Evolutionary conservation across 2,888 invertebrate genomes (phyloP).

Genomic region (Caenorhabditis virilis): DNA sequence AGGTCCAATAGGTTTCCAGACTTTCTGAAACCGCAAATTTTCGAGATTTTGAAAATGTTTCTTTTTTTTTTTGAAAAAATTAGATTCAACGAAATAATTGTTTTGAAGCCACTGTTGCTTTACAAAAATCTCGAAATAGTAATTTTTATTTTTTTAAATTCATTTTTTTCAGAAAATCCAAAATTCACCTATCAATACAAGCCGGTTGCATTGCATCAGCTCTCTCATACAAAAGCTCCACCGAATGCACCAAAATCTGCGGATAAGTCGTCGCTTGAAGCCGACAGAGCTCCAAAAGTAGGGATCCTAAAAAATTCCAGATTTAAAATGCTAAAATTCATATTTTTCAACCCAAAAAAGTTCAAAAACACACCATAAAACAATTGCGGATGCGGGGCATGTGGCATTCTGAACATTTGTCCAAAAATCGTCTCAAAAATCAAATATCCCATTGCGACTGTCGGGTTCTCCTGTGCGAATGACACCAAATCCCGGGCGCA

Average conservation of each 20-base stretch:
- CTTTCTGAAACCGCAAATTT: too few species aligned
- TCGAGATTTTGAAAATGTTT: too few species aligned
- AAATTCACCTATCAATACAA: slow-evolving; percentile 83
- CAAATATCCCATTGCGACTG: slow-evolving; percentile 95
- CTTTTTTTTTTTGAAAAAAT: too few species aligned
- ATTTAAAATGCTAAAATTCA: background rate
- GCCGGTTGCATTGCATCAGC: slow-evolving; percentile 96
- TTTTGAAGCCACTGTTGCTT: too few species aligned
- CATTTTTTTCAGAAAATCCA: too few species aligned
- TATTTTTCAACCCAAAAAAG: too few species aligned
- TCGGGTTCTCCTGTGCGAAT: slow-evolving; percentile 79
- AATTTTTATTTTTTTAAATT: too few species aligned
- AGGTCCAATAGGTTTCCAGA: too few species aligned
- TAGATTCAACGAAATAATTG: too few species aligned
- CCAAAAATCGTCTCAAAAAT: slow-evolving; percentile 83
- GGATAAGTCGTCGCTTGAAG: slow-evolving; percentile 95
- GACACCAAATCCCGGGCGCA: slow-evolving; percentile 89
- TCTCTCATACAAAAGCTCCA: slow-evolving; percentile 92
- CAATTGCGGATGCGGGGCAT: slow-evolving; percentile 76
- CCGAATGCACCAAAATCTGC: slow-evolving; percentile 89
- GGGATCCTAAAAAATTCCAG: slow-evolving; percentile 77
- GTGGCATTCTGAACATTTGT: slow-evolving; percentile 86
- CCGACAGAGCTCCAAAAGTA: slow-evolving; percentile 94
- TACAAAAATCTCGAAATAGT: too few species aligned
- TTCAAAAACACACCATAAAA: slow-evolving; percentile 36